Evolutionary conservation across 1,140 invertebrate genomes (phyloP), one percentile per base, ranked within the genome.

Genomic region (Ganaspis sp.): DNA sequence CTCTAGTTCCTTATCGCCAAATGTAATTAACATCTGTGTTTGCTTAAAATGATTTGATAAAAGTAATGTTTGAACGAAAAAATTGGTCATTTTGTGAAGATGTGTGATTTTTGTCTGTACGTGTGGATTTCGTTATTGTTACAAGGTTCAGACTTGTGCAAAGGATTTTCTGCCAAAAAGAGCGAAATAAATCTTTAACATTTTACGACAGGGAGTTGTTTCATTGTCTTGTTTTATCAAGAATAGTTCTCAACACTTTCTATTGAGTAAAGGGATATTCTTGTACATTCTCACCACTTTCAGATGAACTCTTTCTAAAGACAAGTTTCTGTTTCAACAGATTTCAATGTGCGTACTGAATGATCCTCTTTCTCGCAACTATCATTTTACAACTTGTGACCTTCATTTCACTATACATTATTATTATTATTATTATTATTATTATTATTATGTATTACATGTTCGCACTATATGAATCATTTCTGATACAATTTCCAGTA

Each of bases 181-280:
- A 23, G 21, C 29, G 23, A 64, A 64, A 34, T 64, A 64, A 64
- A 64, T 64, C 58, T 64, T 64, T 26, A 64, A 15, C 9, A 34
- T 29, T 29, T 64, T 34, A 64, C 53, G 53, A 58, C 58, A 64
- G 26, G 58, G 26, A n/a, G 58, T n/a, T n/a, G 58, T 64, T 64
- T 29, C 58, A 64, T 64, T 64, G 58, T 64, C 23, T 64, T 64
- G 4, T 64, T 64, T 64, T 64, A 64, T 64, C 58, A 64, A 26
- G 45, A 64, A 64, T 15, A 29, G 58, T 64, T 64, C 58, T 64
- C 58, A 64, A 64, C 58, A 64, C 58, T 64, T 64, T 64, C 58
- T 64, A 64, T 29, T 29, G 26, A 29, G 58, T 11, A 64, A 34
- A 64, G 58, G 58, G 58, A 64, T 64, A 64, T 64, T 49, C 45